Evolutionary conservation across 2,888 invertebrate genomes (phyloP).

Genomic region (Tenthredo scrophulariae): DNA sequence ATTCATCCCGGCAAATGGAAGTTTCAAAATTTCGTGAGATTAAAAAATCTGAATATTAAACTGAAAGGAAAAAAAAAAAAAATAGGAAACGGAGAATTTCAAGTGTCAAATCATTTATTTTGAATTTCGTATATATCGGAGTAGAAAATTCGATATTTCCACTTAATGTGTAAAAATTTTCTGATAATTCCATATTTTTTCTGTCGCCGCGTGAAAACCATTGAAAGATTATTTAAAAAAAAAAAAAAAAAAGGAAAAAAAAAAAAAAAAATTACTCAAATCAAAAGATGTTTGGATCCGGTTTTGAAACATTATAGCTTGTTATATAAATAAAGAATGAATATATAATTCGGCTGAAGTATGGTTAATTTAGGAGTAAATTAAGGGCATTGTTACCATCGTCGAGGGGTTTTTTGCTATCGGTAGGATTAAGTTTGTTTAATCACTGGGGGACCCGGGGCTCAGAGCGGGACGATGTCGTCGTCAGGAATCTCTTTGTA

Average conservation of each 20-base stretch:
- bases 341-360: neutral
- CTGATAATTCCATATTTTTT: too few relatives aligned
- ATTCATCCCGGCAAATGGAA: too few relatives aligned
- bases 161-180: too few relatives aligned
- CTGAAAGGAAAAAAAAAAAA: too few relatives aligned
- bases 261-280: neutral
- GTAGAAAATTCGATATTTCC: too few relatives aligned
- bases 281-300: neutral
- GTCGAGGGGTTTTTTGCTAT: slow-evolving; percentile 1
- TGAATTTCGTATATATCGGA: too few relatives aligned
- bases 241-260: neutral
- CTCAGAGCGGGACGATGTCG: neutral
- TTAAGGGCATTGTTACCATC: slow-evolving; percentile 15
- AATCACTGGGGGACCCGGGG: neutral
- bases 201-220: too few relatives aligned
- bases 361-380: slow-evolving; percentile 6
- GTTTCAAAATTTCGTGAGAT: too few relatives aligned
- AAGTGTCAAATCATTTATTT: too few relatives aligned
- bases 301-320: neutral
- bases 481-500: slow-evolving; percentile 17
- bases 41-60: too few relatives aligned
- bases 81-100: too few relatives aligned
- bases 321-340: neutral
- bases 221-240: neutral
- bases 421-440: slow-evolving; percentile 6